phyloP scores from a whole-genome alignment of 2,888 invertebrate genomes.

The Ornithoptera alexandrae region DNA sequence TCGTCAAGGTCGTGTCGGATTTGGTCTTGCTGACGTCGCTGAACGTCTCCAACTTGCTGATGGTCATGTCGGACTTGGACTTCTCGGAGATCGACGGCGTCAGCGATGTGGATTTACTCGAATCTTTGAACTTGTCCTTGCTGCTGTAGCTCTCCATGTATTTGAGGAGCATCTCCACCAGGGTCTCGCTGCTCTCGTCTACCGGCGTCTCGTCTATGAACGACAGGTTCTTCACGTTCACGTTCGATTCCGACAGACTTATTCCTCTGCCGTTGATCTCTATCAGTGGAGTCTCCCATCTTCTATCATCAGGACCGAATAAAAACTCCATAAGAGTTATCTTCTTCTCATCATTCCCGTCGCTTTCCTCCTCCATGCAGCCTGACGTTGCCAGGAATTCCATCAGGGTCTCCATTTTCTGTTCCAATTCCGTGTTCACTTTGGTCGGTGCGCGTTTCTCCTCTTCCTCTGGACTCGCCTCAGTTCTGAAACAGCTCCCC shows the following conservation, averaged over 20 bases:
- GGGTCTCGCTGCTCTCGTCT: constrained; percentile 61
- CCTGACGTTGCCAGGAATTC: constrained; percentile 72
- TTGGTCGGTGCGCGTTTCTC: constrained; percentile 53
- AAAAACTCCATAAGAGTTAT: constrained; percentile 75
- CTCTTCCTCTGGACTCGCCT: constrained; percentile 60
- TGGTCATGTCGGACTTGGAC: constrained; percentile 71
- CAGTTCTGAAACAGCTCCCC: constrained; percentile 69
- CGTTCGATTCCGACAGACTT: constrained; percentile 61
- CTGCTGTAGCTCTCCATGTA: constrained; percentile 69
- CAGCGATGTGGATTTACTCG: constrained; percentile 50
- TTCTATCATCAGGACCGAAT: constrained; percentile 63
- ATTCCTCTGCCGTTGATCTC: constrained; percentile 56
- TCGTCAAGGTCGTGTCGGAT: constrained; percentile 71
- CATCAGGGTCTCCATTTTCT: constrained; percentile 75
- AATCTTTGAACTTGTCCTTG: constrained; percentile 51
- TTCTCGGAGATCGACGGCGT: constrained; percentile 70
- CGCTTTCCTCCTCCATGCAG: constrained; percentile 60
- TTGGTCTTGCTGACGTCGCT: constrained; percentile 74
- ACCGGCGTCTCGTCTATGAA: constrained; percentile 74
- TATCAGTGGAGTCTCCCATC: constrained; percentile 53
- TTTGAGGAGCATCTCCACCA: constrained; percentile 72
- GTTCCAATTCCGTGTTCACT: constrained; percentile 67
- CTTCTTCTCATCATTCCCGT: constrained; percentile 58
- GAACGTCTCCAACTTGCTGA: constrained; percentile 67
- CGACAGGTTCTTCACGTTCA: constrained; percentile 61